Evolutionary conservation across 1,140 invertebrate genomes (phyloP), one percentile per base, ranked within the genome.

Genomic region (Diploscapter pachys): DNA sequence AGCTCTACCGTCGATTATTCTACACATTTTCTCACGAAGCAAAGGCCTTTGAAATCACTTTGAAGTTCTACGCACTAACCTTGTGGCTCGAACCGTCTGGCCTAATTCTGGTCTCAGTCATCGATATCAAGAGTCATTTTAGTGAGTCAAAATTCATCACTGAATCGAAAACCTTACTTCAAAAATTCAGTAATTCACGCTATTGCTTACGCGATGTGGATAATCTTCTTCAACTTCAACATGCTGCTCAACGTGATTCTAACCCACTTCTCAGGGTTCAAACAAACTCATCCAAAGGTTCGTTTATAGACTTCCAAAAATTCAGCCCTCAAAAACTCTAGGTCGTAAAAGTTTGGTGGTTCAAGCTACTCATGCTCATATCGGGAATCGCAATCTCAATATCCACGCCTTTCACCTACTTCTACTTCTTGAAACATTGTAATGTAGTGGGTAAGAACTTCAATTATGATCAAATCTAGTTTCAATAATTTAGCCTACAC

Each of bases 221-320:
- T 84, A 3, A 80, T 80, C 61, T 62, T 64, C 8, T 82, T 84
- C 70, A 81, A 79, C 62, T 85, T 85, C 67, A 84, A 84, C 57
- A 84, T 84, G 79, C 74, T 85, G 4, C 80, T 85, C 66, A 85
- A 85, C 59, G 72, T 75, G 0, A 78, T 84, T 55, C 64, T 84
- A 4, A 82, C 83, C 55, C 75, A 82, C 63, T 81, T 76, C 62
- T 81, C 84, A 52, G 82, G 83, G 5, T 76, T 81, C 31, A 51
- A 73, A 13, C 63, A 82, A 52, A 56, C 81, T 8, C 72, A 57
- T 48, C 51, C 68, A 65, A 68, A 66, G 61, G 79, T 81, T 53
- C 56, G 75, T 74, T 31, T 13, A 49, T 51, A n/a, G 55, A 50
- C 2, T 52, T 56, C 4, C 2, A 2, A 9, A 50, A 31, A 54